Base-by-base conservation (phyloP, 1,140 invertebrate species). In the Camponotus floridanus region DNA sequence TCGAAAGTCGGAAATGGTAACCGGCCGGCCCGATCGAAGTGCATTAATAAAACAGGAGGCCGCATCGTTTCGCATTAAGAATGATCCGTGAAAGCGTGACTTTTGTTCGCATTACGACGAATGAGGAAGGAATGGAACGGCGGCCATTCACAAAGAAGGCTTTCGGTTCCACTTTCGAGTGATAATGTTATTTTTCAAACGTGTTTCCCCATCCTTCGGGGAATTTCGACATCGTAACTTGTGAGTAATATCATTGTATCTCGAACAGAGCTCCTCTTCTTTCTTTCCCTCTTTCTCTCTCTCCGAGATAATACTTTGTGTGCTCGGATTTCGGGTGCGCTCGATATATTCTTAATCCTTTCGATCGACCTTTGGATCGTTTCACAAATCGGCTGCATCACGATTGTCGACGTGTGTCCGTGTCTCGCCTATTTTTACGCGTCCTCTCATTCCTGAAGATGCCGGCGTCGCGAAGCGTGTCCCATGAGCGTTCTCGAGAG, bases 21-120 rank as follows among this genome's bases (percentile, higher is more conserved):
- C 39, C 15, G 9, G 55, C 21, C 18, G 21, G 15, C 11, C 21
- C 62, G 39, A 45, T 64, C 59, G 86, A 78, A 86, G 68, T 51
- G 68, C 42, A 86, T 89, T 88, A 86, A 86, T 67, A 86, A 86
- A 89, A 83, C 76, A 89, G 80, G 62, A 89, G 86, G 70, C 45
- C 48, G 62, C 51, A 48, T 59, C 36, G 67, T 51, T 70, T 59
- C 79, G 61, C 81, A 76, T 89, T 86, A 86, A 89, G 85, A 57
- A 81, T 85, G 67, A 78, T 62, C 76, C 79, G 87, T 89, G 88
- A 89, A 89, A 89, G 88, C 88, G 88, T 89, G 88, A 89, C 88
- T 89, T 89, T 89, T 89, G 88, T 89, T 89, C 88, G 88, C 88
- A 87, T 89, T 89, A 89, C 85, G 55, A 62, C 65, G 78, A 89